Conservation (phyloP, 2,113 vertebrate species). For the Nansenia antarctica region DNA sequence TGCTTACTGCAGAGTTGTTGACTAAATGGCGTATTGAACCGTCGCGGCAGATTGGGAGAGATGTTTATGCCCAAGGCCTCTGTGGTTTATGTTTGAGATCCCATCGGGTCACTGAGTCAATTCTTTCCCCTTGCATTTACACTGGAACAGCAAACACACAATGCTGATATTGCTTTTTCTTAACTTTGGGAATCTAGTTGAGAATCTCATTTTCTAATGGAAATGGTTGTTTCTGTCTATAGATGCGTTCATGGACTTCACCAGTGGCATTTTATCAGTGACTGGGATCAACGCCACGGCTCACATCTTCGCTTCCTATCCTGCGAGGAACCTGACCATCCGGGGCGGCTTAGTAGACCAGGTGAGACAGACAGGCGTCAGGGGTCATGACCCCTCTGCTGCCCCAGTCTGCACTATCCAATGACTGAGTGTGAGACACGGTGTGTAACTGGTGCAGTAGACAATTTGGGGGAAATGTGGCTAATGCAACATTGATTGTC, state of each 20-base stretch:
- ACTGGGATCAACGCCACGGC: conserved; percentile 92
- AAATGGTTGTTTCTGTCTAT: conserved; percentile 30
- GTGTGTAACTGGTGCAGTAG: conserved; percentile 19
- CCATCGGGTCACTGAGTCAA: no score
- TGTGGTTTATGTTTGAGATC: no score
- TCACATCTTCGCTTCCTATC: conserved; percentile 95
- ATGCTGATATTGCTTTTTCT: background rate
- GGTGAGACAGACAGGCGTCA: conserved; percentile 66
- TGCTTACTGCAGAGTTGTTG: no score
- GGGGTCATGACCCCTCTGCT: conserved; percentile 6
- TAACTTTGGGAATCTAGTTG: background rate
- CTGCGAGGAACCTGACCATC: conserved; percentile 84
- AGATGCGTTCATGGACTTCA: conserved; percentile 92
- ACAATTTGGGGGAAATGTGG: conserved; percentile 43
- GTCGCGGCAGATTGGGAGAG: background rate
- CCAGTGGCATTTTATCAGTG: conserved; percentile 83
- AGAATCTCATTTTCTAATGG: background rate
- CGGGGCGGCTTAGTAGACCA: conserved; percentile 90
- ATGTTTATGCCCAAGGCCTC: background rate
- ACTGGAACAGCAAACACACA: background rate
- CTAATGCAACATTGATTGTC: conserved; percentile 69
- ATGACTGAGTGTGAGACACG: conserved; percentile 6
- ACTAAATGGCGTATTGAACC: background rate
- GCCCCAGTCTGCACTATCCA: background rate
- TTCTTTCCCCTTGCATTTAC: no score